phyloP scores from a whole-genome alignment of 2,113 vertebrate genomes.

The Smithornis capensis region DNA sequence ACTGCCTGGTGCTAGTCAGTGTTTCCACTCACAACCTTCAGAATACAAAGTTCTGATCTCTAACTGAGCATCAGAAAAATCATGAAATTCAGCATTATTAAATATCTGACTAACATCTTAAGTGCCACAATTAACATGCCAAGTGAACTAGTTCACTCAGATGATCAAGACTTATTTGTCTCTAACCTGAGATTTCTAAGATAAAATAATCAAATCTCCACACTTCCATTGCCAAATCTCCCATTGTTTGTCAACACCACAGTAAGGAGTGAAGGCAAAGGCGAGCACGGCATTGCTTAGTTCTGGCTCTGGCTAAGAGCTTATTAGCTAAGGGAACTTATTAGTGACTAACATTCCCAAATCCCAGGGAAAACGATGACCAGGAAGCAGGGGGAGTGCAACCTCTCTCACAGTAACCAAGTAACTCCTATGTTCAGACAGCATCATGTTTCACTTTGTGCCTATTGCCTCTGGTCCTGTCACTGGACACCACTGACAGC shows the following conservation, averaged over 20 bases:
- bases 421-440: not conserved
- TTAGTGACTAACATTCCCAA: not conserved
- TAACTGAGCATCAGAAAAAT: not conserved
- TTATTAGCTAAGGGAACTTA: rapidly evolving
- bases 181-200: not conserved
- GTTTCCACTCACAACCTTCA: not conserved
- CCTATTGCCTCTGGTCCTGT: not conserved
- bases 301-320: not conserved
- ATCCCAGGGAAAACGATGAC: not conserved
- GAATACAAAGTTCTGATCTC: not conserved
- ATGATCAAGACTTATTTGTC: not conserved
- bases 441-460: not conserved
- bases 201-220: not conserved
- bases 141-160: not conserved
- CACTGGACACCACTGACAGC: not conserved
- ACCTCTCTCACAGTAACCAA: not conserved
- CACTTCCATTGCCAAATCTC: not conserved
- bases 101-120: not conserved
- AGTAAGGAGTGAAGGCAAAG: not conserved
- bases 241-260: not conserved
- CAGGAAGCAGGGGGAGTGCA: not conserved
- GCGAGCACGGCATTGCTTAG: not conserved
- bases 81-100: not conserved
- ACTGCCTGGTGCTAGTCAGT: not conserved
- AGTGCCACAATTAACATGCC: not conserved